Conservation (phyloP, 2,113 vertebrate genomes). For the Nettapus auritus region DNA sequence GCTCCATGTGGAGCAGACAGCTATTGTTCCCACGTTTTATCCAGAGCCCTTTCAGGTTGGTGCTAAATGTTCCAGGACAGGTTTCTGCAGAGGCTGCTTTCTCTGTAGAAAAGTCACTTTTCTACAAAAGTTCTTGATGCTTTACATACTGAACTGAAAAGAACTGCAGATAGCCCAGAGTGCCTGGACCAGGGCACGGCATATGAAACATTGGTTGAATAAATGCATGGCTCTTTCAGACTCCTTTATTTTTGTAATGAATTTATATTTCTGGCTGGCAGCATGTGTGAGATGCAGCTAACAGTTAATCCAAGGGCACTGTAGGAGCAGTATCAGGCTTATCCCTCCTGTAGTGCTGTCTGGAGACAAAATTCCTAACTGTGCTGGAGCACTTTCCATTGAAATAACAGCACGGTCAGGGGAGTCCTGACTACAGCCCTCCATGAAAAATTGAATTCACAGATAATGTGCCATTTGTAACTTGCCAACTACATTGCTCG, state of each 20-base stretch:
- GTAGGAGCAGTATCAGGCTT: background rate
- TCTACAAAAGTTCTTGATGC: background rate
- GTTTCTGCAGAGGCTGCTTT: background rate
- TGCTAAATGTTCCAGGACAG: background rate
- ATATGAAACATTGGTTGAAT: background rate
- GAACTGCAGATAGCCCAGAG: background rate
- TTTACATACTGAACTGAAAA: background rate
- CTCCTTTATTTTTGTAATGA: background rate
- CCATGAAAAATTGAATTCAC: constrained; percentile 34
- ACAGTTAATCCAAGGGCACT: background rate
- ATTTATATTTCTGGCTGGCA: background rate
- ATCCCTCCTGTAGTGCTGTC: background rate
- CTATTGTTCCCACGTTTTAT: background rate
- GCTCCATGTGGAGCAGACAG: too few relatives aligned
- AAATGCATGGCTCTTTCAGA: background rate
- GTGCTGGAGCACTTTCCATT: background rate
- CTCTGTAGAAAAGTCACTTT: background rate
- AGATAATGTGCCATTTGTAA: constrained; percentile 31
- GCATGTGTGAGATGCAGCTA: background rate
- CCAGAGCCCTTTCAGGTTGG: background rate
- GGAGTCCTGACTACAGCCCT: constrained; percentile 4
- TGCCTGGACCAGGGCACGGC: background rate
- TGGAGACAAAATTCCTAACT: background rate
- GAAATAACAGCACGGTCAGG: background rate
- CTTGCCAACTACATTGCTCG: background rate